phyloP scores from a whole-genome alignment of 2,113 vertebrate genomes.

The Erpornis zantholeuca region DNA sequence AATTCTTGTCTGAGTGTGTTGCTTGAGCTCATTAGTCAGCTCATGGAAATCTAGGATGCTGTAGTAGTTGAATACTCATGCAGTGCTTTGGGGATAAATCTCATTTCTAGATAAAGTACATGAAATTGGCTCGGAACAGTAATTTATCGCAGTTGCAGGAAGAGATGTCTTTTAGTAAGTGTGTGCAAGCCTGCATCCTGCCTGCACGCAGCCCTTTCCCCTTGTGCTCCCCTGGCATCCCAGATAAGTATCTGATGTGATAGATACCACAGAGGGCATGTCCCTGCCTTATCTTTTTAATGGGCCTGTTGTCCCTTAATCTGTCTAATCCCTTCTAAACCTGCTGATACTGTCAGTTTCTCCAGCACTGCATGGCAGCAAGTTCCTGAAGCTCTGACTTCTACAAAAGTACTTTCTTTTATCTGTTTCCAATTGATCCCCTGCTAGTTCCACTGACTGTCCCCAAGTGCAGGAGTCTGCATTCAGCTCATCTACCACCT shows the following conservation, averaged over 20 bases:
- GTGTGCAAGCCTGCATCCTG: background rate
- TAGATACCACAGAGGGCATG: background rate
- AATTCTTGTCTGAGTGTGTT: background rate
- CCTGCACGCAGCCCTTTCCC: background rate
- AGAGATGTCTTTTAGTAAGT: background rate
- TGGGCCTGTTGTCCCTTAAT: background rate
- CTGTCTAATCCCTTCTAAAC: slow-evolving; percentile 1
- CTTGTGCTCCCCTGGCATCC: background rate
- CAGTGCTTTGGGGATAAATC: background rate
- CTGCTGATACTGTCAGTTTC: background rate
- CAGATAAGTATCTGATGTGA: background rate
- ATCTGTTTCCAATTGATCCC: background rate
- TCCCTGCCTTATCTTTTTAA: background rate
- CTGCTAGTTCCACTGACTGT: background rate
- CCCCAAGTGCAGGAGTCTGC: background rate
- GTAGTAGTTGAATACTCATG: background rate
- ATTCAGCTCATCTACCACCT: background rate
- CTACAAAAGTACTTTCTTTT: slow-evolving; percentile 4
- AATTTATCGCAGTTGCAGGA: background rate
- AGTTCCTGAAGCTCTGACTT: background rate
- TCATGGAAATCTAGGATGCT: background rate
- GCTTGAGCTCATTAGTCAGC: background rate
- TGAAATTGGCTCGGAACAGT: background rate
- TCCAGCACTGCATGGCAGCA: background rate
- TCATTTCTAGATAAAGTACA: background rate